Conservation (phyloP, 1,140 invertebrate species). For the Drosophila seguyi region DNA sequence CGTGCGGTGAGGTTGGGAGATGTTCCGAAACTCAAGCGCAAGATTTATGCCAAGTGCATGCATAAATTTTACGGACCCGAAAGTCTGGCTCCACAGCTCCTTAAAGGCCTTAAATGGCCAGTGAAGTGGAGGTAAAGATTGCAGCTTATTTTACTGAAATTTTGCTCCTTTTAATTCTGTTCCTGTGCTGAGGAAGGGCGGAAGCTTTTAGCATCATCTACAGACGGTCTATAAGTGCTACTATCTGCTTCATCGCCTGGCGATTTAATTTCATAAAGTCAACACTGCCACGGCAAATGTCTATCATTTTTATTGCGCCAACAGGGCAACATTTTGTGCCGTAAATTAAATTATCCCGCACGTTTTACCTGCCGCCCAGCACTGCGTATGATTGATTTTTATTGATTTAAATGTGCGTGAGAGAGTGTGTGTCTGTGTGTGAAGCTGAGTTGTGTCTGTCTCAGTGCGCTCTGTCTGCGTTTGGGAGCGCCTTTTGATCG, state of each 20-base stretch:
- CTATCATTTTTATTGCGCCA: slow-evolving; percentile 60
- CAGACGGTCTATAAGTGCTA: slow-evolving; percentile 13
- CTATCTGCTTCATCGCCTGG: slow-evolving; percentile 14
- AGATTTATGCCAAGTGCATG: slow-evolving; percentile 54
- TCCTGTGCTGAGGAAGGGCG: not conserved
- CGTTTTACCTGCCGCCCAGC: slow-evolving; percentile 59
- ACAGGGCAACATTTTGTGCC: slow-evolving; percentile 46
- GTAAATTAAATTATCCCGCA: slow-evolving; percentile 69
- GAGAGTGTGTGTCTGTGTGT: slow-evolving; percentile 11
- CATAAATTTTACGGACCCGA: slow-evolving; percentile 15
- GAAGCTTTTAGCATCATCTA: slow-evolving; percentile 9
- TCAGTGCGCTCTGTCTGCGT: slow-evolving; percentile 6
- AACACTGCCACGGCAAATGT: slow-evolving; percentile 37
- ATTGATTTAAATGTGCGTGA: slow-evolving; percentile 70
- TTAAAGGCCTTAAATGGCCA: slow-evolving; percentile 36
- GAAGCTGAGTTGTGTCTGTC: slow-evolving; percentile 15
- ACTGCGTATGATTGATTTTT: slow-evolving; percentile 77
- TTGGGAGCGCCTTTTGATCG: slow-evolving; percentile 57
- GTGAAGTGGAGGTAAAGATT: slow-evolving; percentile 19
- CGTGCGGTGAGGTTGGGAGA: slow-evolving; percentile 23
- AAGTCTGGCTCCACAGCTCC: not conserved
- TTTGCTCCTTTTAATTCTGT: slow-evolving; percentile 22
- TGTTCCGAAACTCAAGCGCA: slow-evolving; percentile 52
- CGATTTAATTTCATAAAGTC: slow-evolving; percentile 56
- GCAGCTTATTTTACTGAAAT: slow-evolving; percentile 1